A percentile compares a stretch with the other conserved stretches of the same genome.
Conservation (phyloP, 2,113 vertebrate species). For the Microcebus tavaratra region DNA sequence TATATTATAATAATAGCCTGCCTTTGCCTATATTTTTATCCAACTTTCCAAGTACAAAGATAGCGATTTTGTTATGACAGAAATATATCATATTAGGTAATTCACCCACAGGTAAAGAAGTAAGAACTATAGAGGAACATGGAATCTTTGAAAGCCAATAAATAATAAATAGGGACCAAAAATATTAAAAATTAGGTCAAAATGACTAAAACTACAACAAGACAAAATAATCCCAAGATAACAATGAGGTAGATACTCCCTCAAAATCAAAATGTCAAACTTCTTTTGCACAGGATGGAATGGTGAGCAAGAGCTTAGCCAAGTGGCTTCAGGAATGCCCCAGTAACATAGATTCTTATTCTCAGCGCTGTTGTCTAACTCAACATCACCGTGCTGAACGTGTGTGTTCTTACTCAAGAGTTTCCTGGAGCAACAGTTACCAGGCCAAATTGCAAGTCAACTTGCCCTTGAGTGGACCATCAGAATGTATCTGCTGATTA, state of each 20-base stretch:
- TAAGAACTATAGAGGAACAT: not conserved
- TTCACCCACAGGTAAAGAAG: not conserved
- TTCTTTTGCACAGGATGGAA: too few relatives aligned
- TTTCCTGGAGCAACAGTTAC: not conserved
- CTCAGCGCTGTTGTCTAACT: not conserved
- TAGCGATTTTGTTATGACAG: not conserved
- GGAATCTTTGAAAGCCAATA: not conserved
- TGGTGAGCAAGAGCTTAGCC: not conserved
- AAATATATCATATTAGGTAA: not conserved
- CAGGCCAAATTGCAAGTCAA: too few relatives aligned
- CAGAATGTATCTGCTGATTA: not conserved
- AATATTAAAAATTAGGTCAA: not conserved
- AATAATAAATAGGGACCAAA: not conserved
- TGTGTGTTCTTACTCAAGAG: fast-evolving
- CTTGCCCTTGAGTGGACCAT: not conserved
- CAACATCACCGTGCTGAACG: fast-evolving
- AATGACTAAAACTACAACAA: not conserved
- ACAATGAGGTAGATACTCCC: not conserved
- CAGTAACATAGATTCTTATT: not conserved
- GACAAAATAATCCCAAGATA: not conserved
- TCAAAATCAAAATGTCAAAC: not conserved
- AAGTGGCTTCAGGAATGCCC: not conserved
- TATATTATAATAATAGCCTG: not conserved
- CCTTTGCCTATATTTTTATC: not conserved
- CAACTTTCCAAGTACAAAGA: not conserved